Conservation (phyloP, 2,888 invertebrate genomes). For the Drosophila formosana region DNA sequence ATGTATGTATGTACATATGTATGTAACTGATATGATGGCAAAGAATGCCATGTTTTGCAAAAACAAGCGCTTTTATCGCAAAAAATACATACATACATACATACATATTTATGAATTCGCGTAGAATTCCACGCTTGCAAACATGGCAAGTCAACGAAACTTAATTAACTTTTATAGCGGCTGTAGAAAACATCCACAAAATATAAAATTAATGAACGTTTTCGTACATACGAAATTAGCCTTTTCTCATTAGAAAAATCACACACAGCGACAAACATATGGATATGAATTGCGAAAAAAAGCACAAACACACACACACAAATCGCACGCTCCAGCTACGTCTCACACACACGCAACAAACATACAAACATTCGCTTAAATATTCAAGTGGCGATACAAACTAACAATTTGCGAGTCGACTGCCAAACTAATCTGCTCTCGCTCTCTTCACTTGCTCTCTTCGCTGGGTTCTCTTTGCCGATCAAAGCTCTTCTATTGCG, state of each 20-base stretch:
- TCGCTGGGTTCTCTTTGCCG: neutral
- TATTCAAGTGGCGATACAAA: neutral
- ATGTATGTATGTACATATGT: neutral
- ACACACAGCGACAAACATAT: neutral
- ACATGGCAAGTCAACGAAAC: neutral
- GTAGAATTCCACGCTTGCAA: neutral
- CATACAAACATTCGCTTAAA: neutral
- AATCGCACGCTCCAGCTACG: slow-evolving; percentile 8
- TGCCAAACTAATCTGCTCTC: neutral
- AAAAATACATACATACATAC: neutral
- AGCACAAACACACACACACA: neutral
- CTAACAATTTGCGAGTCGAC: slow-evolving; percentile 7
- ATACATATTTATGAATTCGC: too few species aligned
- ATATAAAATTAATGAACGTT: neutral
- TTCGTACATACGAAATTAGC: neutral
- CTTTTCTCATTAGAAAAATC: neutral
- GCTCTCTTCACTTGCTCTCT: slow-evolving; percentile 4
- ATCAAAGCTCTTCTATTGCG: slow-evolving; percentile 18
- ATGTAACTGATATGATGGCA: slow-evolving; percentile 2
- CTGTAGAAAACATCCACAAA: neutral
- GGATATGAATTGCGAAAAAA: neutral
- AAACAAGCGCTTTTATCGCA: slow-evolving; percentile 7
- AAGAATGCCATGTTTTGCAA: slow-evolving; percentile 1
- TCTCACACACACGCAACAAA: neutral
- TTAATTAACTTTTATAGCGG: neutral